These are phyloP conservation scores for Ceriagrion tenellum DNA, from an alignment of 2,888 invertebrate species.

Conservation along the genomic window DNA sequence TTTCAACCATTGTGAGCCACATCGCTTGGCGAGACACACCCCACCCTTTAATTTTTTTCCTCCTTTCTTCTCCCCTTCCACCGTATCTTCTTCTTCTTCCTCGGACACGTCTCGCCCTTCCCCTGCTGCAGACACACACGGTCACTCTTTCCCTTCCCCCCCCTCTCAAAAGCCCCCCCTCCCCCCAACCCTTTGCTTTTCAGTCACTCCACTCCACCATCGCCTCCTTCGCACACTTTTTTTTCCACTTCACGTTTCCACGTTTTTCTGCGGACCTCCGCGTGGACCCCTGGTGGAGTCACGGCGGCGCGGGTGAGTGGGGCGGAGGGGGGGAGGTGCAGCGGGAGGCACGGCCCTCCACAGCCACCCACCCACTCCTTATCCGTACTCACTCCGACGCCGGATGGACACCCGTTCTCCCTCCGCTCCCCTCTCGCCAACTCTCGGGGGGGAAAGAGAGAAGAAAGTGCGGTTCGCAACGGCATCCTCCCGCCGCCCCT, in stretches of 20 bases:
- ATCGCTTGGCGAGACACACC: conserved; percentile 28
- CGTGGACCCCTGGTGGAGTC: conserved; percentile 38
- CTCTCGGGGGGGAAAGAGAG: background rate
- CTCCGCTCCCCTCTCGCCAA: background rate
- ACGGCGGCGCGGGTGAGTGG: conserved; percentile 20
- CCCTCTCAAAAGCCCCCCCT: no score
- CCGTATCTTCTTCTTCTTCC: background rate
- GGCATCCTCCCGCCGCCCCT: conserved; percentile 1
- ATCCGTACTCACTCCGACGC: background rate
- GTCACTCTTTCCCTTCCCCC: background rate
- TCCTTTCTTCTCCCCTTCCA: background rate
- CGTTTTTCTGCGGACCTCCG: conserved; percentile 55
- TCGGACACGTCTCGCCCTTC: conserved; percentile 7
- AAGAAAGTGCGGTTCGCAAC: conserved; percentile 21
- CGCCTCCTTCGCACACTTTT: background rate
- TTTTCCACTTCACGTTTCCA: conserved; percentile 14
- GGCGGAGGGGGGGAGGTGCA: background rate
- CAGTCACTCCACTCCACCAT: conserved; percentile 4
- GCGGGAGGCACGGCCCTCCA: background rate
- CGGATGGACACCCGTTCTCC: background rate
- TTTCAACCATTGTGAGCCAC: conserved; percentile 53
- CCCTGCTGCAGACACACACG: background rate
- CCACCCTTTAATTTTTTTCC: background rate
- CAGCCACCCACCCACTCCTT: background rate
- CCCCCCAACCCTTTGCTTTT: background rate